These are phyloP conservation scores for Eupithecia pulchellata DNA, from an alignment of 2,888 invertebrate species.

Conservation along the genomic window DNA sequence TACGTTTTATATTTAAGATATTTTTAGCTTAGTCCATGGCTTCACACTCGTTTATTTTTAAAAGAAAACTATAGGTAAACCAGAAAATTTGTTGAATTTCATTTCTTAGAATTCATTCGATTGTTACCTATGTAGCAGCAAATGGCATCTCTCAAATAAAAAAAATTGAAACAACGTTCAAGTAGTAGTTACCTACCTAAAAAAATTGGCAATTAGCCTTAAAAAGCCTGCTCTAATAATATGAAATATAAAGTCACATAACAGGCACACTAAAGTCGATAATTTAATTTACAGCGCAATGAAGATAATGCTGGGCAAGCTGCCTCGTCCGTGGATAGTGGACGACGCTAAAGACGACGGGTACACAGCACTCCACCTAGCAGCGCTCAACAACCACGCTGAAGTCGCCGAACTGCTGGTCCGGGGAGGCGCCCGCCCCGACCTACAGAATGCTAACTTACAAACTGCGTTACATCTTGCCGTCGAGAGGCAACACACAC, in stretches of 20 bases:
- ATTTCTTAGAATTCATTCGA: background rate
- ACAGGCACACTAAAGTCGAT: background rate
- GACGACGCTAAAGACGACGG: constrained; percentile 99
- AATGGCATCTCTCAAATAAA: background rate
- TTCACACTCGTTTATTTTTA: background rate
- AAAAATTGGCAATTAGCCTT: too few relatives aligned
- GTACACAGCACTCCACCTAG: constrained; percentile 97
- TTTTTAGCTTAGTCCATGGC: background rate
- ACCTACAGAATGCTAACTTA: constrained; percentile 97
- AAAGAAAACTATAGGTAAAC: background rate
- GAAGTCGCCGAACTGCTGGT: constrained; percentile 97
- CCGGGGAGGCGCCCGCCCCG: constrained; percentile 96
- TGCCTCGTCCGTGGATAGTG: constrained; percentile 98
- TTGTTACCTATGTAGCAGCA: background rate
- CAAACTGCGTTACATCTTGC: constrained; percentile 97
- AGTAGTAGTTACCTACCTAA: background rate
- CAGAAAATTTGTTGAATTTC: background rate
- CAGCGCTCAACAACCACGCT: constrained; percentile 98
- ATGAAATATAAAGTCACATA: background rate
- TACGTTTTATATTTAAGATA: background rate
- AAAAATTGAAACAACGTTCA: background rate
- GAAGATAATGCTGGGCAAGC: constrained; percentile 96
- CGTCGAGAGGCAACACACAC: constrained; percentile 98
- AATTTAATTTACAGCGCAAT: constrained; percentile 90
- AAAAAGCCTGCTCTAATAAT: background rate